Evolutionary conservation across 1,140 invertebrate species (phyloP).

Genomic region (Babylonia areolata): DNA sequence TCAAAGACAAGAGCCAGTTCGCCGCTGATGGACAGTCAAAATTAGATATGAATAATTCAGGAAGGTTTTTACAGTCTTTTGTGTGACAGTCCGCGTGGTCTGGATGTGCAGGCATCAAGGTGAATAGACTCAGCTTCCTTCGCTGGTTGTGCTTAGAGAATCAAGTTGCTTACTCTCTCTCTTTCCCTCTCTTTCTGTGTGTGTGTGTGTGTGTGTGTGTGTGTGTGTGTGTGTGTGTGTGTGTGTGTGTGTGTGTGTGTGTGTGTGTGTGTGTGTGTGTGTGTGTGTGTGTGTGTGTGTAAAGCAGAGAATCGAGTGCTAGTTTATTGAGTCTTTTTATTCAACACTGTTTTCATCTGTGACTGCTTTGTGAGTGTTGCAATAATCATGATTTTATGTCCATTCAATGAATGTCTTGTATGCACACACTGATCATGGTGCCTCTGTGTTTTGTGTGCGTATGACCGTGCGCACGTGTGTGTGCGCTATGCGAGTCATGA

Average conservation of each 20-base stretch:
- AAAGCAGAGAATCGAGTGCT: too few relatives aligned
- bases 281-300: background rate
- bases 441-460: too few relatives aligned
- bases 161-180: background rate
- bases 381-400: too few relatives aligned
- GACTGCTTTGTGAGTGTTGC: too few relatives aligned
- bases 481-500: too few relatives aligned
- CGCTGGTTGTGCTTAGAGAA: background rate
- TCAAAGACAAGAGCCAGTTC: too few relatives aligned
- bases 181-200: background rate
- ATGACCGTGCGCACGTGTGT: too few relatives aligned
- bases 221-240: constrained; percentile 13
- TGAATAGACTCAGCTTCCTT: too few relatives aligned
- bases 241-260: constrained; percentile 2
- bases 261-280: constrained; percentile 14
- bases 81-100: background rate
- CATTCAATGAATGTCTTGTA: too few relatives aligned
- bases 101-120: background rate
- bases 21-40: background rate
- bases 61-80: background rate
- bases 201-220: constrained; percentile 22
- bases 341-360: too few relatives aligned
- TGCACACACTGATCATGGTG: too few relatives aligned
- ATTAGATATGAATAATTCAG: constrained; percentile 19
- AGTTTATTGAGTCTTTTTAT: too few relatives aligned